Evolutionary conservation across 2,797 vertebrate species (phyloP).

Genomic region (Staurois parvus): DNA sequence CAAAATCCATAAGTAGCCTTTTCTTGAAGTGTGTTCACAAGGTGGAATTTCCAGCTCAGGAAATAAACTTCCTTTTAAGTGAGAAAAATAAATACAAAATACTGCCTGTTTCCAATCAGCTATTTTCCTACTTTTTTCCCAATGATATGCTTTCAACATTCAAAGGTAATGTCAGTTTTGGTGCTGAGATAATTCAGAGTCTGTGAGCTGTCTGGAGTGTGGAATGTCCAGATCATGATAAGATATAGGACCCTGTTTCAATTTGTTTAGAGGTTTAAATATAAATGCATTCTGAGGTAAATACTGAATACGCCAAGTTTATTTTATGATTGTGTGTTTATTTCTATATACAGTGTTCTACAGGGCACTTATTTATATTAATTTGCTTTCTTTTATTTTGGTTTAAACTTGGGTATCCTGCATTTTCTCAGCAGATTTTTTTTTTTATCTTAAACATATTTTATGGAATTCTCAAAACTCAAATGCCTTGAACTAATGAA

Average conservation of each 20-base stretch:
- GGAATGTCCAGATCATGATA: conserved; percentile 13
- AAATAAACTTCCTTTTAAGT: conserved; percentile 40
- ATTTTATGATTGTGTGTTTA: conserved; percentile 5
- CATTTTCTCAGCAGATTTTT: background rate
- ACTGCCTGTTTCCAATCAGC: conserved; percentile 13
- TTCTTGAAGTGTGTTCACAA: conserved; percentile 48
- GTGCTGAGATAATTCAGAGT: background rate
- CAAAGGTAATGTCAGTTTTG: background rate
- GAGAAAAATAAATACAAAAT: conserved; percentile 19
- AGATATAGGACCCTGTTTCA: conserved; percentile 6
- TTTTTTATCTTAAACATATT: background rate
- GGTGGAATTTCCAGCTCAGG: conserved; percentile 33
- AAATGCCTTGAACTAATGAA: no score
- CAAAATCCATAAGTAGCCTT: conserved; percentile 30
- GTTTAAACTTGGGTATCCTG: background rate
- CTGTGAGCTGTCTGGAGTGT: background rate
- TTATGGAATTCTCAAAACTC: background rate
- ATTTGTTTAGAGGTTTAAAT: conserved; percentile 8
- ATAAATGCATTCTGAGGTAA: conserved; percentile 2
- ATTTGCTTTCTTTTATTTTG: background rate
- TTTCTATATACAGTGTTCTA: background rate
- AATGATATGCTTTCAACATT: conserved; percentile 6
- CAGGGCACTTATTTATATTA: background rate
- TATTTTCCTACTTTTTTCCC: background rate
- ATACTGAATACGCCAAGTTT: background rate